phyloP scores from a whole-genome alignment of 2,888 invertebrate species.

The Ectropis crepuscularia region DNA sequence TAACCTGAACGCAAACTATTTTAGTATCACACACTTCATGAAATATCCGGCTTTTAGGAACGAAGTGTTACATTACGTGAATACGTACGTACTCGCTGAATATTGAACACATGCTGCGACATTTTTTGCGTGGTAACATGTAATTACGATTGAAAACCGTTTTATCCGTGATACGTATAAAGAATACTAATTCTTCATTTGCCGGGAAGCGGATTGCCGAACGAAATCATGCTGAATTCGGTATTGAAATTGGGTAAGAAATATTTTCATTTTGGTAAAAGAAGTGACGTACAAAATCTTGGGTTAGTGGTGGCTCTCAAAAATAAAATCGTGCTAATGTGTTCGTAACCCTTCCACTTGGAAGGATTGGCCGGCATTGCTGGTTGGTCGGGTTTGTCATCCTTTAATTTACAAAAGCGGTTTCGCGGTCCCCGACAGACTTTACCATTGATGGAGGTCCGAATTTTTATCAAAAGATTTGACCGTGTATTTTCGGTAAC shows the following conservation, averaged over 20 bases:
- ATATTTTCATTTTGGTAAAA: conserved; percentile 18
- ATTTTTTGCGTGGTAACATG: conserved; percentile 34
- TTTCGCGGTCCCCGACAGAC: conserved; percentile 40
- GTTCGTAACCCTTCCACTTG: conserved; percentile 37
- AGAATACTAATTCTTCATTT: conserved; percentile 37
- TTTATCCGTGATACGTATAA: conserved; percentile 34
- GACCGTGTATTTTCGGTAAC: conserved; percentile 42
- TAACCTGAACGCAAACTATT: conserved; percentile 48
- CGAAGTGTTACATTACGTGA: conserved; percentile 21
- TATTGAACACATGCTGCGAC: conserved; percentile 37
- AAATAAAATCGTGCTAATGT: conserved; percentile 42
- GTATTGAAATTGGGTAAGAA: conserved; percentile 32
- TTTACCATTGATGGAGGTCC: conserved; percentile 45
- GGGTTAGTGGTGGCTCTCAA: conserved; percentile 9
- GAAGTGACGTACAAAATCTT: conserved; percentile 20
- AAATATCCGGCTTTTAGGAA: conserved; percentile 25
- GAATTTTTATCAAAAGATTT: conserved; percentile 46
- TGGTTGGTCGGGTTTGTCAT: conserved; percentile 41
- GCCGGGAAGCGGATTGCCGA: conserved; percentile 26
- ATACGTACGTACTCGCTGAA: conserved; percentile 29
- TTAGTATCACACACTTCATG: conserved; percentile 23
- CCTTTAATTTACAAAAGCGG: conserved; percentile 47
- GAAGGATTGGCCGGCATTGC: conserved; percentile 31
- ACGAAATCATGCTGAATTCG: conserved; percentile 29
- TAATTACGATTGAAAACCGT: conserved; percentile 39